Base-by-base conservation (phyloP, 2,888 invertebrate genomes). In the Gonocerus acuteangulatus region DNA sequence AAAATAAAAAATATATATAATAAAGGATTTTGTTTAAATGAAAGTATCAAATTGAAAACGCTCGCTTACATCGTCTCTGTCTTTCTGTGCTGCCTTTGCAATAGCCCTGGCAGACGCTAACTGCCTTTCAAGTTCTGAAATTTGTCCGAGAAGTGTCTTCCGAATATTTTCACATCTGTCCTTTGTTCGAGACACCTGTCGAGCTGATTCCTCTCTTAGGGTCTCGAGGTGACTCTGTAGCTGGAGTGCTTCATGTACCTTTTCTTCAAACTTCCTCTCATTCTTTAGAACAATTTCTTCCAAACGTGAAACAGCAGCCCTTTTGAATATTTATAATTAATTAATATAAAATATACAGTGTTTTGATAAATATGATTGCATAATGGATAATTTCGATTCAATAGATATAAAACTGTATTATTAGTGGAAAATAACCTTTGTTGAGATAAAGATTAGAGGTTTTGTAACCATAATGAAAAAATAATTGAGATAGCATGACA, bases 121-220 rank as follows among this genome's bases (percentile, higher is more conserved):
- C 69, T 85, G 83, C 54, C 82, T 75, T 70, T 86, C 86, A 71
- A 86, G 72, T 68, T 85, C 85, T 1, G 80, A 80, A 49, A 85
- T 78, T 67, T 84, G 81, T 19, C 80, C 80, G 71, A 85, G 84
- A 79, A 85, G 79, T 39, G 81, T 79, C 65, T 75, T 73, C 27
- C 80, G 77, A 3, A 82, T 77, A 1, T 81, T 82, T 61, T 85
- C 85, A 9, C 82, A 81, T 57, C 85, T 77, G 61, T 85, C 85
- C 68, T 83, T 82, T 23, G 82, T 81, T 13, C 84, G 76, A 1
- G 82, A 78, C 21, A 85, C 73, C 61, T 84, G 84, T 2, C 85
- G 73, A 0, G 85, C 82, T 0, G 84, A 82, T 70, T 86, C 85
- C 68, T 86, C 85, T 0, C 85, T 73, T 0, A 84, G 78, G 44